Evolutionary conservation across 1,140 invertebrate genomes (phyloP).

Genomic region (Chironomus striatipennis): DNA sequence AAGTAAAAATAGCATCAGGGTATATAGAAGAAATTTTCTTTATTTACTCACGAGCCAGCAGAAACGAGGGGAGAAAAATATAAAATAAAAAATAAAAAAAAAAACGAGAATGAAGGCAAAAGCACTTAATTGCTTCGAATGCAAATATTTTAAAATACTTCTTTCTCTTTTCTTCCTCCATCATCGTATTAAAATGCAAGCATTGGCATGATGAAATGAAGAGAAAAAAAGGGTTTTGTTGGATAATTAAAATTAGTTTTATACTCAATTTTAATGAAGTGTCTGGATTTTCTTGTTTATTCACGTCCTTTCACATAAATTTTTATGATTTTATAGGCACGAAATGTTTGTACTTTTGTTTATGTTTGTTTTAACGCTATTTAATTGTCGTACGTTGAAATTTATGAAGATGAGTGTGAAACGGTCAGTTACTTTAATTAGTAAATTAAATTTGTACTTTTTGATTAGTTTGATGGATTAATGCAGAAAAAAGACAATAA

Average conservation of each 20-base stretch:
- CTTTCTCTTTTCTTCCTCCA: too few relatives aligned
- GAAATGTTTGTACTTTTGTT: too few relatives aligned
- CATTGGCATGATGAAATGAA: not conserved
- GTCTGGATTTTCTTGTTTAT: not conserved
- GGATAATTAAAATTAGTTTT: constrained; percentile 15
- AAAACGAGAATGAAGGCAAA: not conserved
- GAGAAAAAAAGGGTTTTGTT: not conserved
- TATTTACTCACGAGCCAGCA: not conserved
- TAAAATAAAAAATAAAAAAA: too few relatives aligned
- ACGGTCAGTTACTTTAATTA: too few relatives aligned
- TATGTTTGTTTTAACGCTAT: too few relatives aligned
- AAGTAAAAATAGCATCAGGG: not conserved
- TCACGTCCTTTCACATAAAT: not conserved
- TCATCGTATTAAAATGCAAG: too few relatives aligned
- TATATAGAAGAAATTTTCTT: not conserved
- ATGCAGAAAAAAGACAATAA: too few relatives aligned
- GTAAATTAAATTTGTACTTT: too few relatives aligned
- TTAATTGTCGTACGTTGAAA: too few relatives aligned
- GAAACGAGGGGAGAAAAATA: not conserved
- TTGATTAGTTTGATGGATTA: too few relatives aligned
- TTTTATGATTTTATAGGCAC: too few relatives aligned
- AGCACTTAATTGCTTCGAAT: not conserved
- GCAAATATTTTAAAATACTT: not conserved
- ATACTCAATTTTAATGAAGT: not conserved
- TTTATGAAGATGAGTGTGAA: too few relatives aligned